Base-by-base conservation (phyloP, 2,113 vertebrate genomes). In the Syngnathus floridae region DNA sequence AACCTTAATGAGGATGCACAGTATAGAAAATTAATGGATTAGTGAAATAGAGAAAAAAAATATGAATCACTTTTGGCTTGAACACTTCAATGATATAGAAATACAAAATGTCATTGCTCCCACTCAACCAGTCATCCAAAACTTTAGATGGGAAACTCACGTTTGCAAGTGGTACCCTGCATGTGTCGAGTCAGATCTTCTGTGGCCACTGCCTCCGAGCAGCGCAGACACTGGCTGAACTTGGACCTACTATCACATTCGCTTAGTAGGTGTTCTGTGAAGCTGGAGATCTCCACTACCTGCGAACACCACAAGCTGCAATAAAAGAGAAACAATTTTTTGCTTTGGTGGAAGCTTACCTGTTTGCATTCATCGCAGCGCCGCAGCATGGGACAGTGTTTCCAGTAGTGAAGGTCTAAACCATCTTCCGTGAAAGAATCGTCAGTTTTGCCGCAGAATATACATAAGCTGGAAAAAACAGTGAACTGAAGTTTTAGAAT, bases 361-460 rank as follows among this genome's bases (percentile, higher is more conserved):
- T 82, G 82, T 86, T 68, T 69, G 35, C 84, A 87, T 81, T 93
- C 90, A 10, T 90, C 88, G 2, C 97, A 98, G 58, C 92, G 82
- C 1, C 79, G 92, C 82, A 99, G 83, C 96, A 99, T 93, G 1
- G 91, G 93, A 67, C 97, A 99, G 61, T 91, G 86, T 52, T 93
- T 97, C 96, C 97, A 99, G 85, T 99, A 99, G 72, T 99, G 97
- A 19, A 95, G 90, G 72, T 99, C 97, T 82, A 98, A 72, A 0
- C 94, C 93, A 1, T 98, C 95, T 16, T 89, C 80, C 43, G 84
- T 88, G 75, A 87, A 87, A 0, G 79, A 81, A 65, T 83, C 76
- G 3, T 87, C 84, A 51, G 70, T 83, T 71, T 84, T 81, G 22
- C 92, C 92, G 45, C 94, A 97, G 67, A 98, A 98, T 68, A 96